These are phyloP conservation scores for Pelodiscus sinensis DNA, from an alignment of 2,113 vertebrate species.

Conservation along the genomic window DNA sequence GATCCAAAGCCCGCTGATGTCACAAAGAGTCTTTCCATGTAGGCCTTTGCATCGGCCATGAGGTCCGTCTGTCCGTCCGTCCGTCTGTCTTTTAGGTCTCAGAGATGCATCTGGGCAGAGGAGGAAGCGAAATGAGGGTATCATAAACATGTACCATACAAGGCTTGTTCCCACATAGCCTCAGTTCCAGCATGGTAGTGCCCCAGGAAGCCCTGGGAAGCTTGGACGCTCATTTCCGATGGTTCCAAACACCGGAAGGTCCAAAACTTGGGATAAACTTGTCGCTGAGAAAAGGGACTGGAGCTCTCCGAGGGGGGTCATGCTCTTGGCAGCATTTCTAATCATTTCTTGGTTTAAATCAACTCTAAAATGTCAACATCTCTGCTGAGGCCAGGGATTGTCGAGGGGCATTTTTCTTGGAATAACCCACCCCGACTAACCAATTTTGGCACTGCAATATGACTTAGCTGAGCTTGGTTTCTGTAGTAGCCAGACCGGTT, in stretches of 20 bases:
- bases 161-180: not conserved
- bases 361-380: not conserved
- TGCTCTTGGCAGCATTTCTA: not conserved
- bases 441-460: not conserved
- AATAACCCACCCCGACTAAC: not conserved
- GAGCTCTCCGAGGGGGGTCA: not conserved
- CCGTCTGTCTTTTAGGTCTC: not conserved
- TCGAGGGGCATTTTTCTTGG: not conserved
- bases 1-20: not conserved
- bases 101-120: not conserved
- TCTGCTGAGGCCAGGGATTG: not conserved
- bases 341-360: not conserved
- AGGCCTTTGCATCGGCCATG: not conserved
- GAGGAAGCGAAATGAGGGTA: not conserved
- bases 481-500: not conserved
- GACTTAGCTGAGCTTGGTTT: not conserved
- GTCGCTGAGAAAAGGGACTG: not conserved
- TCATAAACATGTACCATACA: not conserved
- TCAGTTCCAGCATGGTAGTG: not conserved
- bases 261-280: not conserved
- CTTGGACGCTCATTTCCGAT: not conserved
- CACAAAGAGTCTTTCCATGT: not conserved
- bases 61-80: not conserved
- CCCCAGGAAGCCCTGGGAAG: not conserved
- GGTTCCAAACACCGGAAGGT: not conserved